A percentile compares a stretch with the other conserved stretches of the same genome.
phyloP scores from a whole-genome alignment of 2,797 vertebrate genomes.

The Dicrostonyx torquatus region DNA sequence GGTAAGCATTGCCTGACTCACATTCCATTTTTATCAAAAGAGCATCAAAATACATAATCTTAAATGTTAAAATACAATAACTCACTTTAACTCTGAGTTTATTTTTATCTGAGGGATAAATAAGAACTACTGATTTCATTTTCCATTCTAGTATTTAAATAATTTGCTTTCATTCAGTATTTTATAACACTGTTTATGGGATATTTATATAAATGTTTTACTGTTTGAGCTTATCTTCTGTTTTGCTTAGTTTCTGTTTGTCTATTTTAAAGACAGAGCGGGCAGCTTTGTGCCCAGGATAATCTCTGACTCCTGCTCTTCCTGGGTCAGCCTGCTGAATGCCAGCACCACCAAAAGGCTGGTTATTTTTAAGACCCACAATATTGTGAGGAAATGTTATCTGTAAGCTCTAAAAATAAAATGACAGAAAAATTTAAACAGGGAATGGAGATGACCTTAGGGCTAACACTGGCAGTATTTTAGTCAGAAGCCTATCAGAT shows the following conservation, averaged over 20 bases:
- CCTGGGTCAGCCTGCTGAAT: background rate
- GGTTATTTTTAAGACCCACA: background rate
- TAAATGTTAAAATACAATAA: conserved; percentile 36
- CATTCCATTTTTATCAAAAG: conserved; percentile 11
- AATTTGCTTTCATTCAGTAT: conserved; percentile 12
- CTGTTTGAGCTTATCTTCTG: conserved; percentile 26
- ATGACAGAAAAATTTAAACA: background rate
- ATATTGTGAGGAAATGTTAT: conserved; percentile 17
- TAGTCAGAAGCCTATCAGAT: background rate
- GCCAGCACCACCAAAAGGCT: background rate
- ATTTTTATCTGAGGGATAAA: conserved; percentile 45
- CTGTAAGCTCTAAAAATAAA: conserved; percentile 50
- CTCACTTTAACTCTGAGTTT: conserved; percentile 1
- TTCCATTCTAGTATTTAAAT: conserved; percentile 41
- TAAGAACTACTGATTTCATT: background rate
- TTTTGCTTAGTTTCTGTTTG: background rate
- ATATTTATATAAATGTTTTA: conserved; percentile 22
- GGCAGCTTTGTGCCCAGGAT: background rate
- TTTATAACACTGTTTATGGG: background rate
- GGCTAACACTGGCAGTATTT: background rate
- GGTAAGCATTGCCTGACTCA: background rate
- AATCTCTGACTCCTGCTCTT: background rate
- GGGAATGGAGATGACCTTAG: background rate
- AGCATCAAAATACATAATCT: background rate
- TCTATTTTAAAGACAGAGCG: background rate